Percentiles rank a stretch among this genome's conserved stretches.
Evolutionary conservation across 2,888 invertebrate species (phyloP).

Genomic region (Trichopoda pennipes): DNA sequence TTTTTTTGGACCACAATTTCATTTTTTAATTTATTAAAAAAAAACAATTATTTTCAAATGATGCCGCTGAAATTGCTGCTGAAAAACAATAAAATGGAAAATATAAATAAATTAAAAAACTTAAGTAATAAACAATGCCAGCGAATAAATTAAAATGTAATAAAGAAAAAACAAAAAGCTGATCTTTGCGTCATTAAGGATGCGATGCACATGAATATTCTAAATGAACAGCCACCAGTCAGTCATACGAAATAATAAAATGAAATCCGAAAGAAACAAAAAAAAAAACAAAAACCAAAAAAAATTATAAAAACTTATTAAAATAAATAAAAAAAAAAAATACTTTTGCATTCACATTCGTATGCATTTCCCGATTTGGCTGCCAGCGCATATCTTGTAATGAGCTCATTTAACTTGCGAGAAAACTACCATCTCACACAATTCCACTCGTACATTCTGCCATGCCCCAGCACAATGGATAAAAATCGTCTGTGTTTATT

Average conservation of each 20-base stretch:
- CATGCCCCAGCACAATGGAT: conserved; percentile 40
- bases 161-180: neutral
- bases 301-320: conserved; percentile 21
- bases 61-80: conserved; percentile 8
- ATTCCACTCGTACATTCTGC: neutral
- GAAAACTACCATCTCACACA: conserved; percentile 32
- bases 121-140: conserved; percentile 37
- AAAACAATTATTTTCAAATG: too few species aligned
- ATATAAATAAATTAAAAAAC: neutral
- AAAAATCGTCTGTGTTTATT: conserved; percentile 9
- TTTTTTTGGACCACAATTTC: too few species aligned
- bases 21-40: too few species aligned
- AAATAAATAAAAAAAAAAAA: conserved; percentile 41
- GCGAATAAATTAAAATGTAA: conserved; percentile 29
- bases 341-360: conserved; percentile 16
- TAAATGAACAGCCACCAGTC: neutral
- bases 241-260: conserved; percentile 50
- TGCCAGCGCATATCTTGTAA: conserved; percentile 63
- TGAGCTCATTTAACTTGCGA: conserved; percentile 57
- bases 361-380: conserved; percentile 68
- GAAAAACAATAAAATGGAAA: conserved; percentile 5
- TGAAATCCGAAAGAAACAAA: conserved; percentile 25
- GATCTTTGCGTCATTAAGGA: conserved; percentile 63
- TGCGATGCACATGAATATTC: conserved; percentile 55
- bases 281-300: neutral